Conservation (phyloP, 2,888 invertebrate genomes). For the Eilema sororculum region DNA sequence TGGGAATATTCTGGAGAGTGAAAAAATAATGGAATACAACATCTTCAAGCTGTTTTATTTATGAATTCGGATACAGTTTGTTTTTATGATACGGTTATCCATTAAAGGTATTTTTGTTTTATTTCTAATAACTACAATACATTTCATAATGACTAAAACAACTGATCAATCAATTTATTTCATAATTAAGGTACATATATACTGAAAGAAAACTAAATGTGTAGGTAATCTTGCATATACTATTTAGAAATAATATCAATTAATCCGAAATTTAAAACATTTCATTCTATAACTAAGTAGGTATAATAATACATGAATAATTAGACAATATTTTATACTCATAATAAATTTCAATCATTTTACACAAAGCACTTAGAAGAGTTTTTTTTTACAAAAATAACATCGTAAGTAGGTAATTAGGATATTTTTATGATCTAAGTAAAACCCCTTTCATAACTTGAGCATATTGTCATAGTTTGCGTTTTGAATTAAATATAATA, state of each 20-base stretch:
- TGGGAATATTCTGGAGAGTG: conserved; percentile 24
- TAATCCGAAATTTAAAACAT: conserved; percentile 54
- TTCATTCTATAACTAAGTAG: conserved; percentile 31
- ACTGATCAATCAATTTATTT: conserved; percentile 32
- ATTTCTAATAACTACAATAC: conserved; percentile 52
- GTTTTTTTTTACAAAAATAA: conserved; percentile 30
- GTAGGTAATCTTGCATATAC: not conserved
- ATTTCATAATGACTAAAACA: conserved; percentile 54
- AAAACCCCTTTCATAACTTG: conserved; percentile 57
- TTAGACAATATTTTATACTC: conserved; percentile 13
- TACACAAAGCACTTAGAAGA: conserved; percentile 20
- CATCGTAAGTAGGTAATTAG: conserved; percentile 21
- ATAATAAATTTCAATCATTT: conserved; percentile 16
- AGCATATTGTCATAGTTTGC: conserved; percentile 70
- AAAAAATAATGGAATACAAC: conserved; percentile 46
- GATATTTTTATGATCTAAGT: conserved; percentile 14
- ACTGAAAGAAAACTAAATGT: conserved; percentile 15
- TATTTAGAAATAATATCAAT: conserved; percentile 34
- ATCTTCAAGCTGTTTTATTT: conserved; percentile 69
- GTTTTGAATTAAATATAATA: conserved; percentile 49
- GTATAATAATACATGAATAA: conserved; percentile 15
- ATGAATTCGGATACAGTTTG: conserved; percentile 60
- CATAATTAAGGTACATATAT: conserved; percentile 24
- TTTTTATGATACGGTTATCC: conserved; percentile 57
- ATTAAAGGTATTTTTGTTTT: conserved; percentile 61